Base-by-base conservation (phyloP, 2,113 vertebrate genomes). In the Elephas maximus region DNA sequence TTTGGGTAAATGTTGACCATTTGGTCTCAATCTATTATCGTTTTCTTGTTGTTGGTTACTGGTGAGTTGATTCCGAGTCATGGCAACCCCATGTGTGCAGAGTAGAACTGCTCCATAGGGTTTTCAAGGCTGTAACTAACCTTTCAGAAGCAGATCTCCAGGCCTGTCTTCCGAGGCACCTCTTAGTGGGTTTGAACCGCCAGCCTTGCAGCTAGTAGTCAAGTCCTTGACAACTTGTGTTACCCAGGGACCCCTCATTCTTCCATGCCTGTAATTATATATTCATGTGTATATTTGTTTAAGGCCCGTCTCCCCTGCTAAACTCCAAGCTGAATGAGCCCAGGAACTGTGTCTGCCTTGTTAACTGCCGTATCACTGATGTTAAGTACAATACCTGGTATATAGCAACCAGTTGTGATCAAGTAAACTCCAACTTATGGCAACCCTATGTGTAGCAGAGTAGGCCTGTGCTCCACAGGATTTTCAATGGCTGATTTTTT, bases 261-360 rank as follows among this genome's bases (percentile, higher is more conserved):
- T 63, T 62, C 24, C 77, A 74, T 24, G n/a, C 14, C n/a, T 81
- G 30, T 67, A 51, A 60, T 48, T 73, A 21, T 71, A 20, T 63
- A 71, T 51, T 44, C 81, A n/a, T 8, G 14, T 28, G n/a, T 11
- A 24, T 21, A 73, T 41, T 91, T 79, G 57, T 44, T 76, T 81
- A 79, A 17, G 53, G 65, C 37, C 24, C 26, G 7, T 67, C 62
- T 65, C 33, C n/a, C 26, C 71, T 80, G 24, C 63, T 89, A 41
- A 94, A 79, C 23, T 65, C 73, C 53, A 88, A 91, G 81, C 88
- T 80, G 20, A 91, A 79, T 84, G 78, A 73, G 69, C 63, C n/a
- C 71, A 51, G 44, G n/a, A 53, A 20, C 15, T 74, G 11, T 78
- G 60, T 44, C n/a, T 33, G 24, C 65, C 94, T 51, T 92, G 44